Base-by-base conservation (phyloP, 1,140 invertebrate species). In the Apis florea region DNA sequence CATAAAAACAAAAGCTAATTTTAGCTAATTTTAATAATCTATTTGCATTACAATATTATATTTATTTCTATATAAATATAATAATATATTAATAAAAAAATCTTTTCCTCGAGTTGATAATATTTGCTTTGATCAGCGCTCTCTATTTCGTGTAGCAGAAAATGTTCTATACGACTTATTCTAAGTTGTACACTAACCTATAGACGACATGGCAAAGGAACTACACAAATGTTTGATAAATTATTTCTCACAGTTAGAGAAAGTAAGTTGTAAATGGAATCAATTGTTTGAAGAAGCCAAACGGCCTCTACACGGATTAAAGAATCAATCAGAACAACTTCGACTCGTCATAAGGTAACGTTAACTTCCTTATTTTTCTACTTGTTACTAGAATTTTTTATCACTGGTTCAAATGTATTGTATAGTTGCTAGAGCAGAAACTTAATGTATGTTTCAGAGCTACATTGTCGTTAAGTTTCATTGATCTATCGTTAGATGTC, bases 321-420 rank as follows among this genome's bases (percentile, higher is more conserved):
- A 63, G 76, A 92, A 90, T 89, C 88, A 90, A 84, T 79, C 79
- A 12, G 88, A 92, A 81, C 88, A 92, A 76, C 83, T 92, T 15
- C 87, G 82, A 12, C 80, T 85, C 59, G 88, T 91, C 15, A 84
- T 59, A 49, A 91, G 90, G 92, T 91, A 86, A 88, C 61, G 74
- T 71, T 64, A 75, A 77, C 24, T 61, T 74, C 78, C 47, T 40
- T 69, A 73, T 26, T 72, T 58, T 80, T 40, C 31, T 40, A 6
- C 2, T 58, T 61, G n/a, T 64, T 11, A 51, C 11, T 8, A 61
- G 9, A 40, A 5, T 40, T 5, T 21, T 54, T n/a, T n/a, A 10
- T 56, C 26, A 49, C 11, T 49, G 12, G 3, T 49, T 63, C 2
- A 10, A 0, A n/a, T 9, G 10, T 58, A 10, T 5, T 1, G 17